Conservation (phyloP, 2,797 vertebrate genomes). For the Steatocranus sp. region DNA sequence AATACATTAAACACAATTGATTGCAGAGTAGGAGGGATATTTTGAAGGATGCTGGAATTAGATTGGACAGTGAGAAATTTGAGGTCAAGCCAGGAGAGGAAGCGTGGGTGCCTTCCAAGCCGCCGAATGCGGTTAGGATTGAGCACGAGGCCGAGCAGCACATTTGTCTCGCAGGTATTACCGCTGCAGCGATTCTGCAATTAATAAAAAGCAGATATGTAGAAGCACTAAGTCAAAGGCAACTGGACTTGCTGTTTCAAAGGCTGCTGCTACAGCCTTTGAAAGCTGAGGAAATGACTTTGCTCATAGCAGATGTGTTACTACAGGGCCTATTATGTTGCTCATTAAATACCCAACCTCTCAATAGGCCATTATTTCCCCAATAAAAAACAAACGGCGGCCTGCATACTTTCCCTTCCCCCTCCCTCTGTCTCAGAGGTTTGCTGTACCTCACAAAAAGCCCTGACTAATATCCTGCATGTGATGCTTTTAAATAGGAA, state of each 20-base stretch:
- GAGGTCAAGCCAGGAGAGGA: conserved; percentile 51
- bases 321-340: conserved; percentile 80
- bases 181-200: conserved; percentile 49
- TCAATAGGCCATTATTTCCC: conserved; percentile 84
- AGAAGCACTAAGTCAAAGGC: conserved; percentile 52
- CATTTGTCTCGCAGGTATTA: conserved; percentile 45
- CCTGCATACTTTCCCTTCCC: conserved; percentile 67
- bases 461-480: conserved; percentile 80
- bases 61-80: conserved; percentile 48
- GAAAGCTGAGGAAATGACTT: conserved; percentile 76
- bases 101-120: neutral
- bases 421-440: conserved; percentile 66
- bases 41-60: conserved; percentile 56
- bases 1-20: conserved; percentile 76
- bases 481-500: conserved; percentile 80
- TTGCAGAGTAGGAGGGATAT: conserved; percentile 49
- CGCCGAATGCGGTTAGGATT: conserved; percentile 31
- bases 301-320: conserved; percentile 80
- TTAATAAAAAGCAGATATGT: conserved; percentile 71
- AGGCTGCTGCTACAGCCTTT: conserved; percentile 66
- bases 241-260: conserved; percentile 60
- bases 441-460: conserved; percentile 74
- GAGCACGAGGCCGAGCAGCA: conserved; percentile 12
- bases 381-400: conserved; percentile 79
- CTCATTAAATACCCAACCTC: conserved; percentile 80